Evolutionary conservation across 2,113 vertebrate genomes (phyloP).

Genomic region (Epinephelus fuscoguttatus): DNA sequence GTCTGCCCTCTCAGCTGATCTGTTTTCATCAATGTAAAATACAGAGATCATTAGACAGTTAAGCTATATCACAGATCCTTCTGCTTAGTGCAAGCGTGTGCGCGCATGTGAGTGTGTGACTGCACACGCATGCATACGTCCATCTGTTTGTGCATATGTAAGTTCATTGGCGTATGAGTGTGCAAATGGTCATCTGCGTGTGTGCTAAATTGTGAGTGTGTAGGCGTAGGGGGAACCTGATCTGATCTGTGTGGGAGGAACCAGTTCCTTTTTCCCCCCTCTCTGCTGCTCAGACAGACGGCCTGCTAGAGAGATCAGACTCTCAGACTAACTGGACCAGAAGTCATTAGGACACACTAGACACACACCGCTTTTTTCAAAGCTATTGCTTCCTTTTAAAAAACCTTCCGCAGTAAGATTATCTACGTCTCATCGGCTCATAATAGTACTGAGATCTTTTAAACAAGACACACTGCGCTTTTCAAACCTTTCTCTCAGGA

Average conservation of each 20-base stretch:
- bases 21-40: slow-evolving; percentile 80
- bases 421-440: slow-evolving; percentile 64
- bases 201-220: slow-evolving; percentile 67
- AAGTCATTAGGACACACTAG: slow-evolving; percentile 81
- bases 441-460: slow-evolving; percentile 65
- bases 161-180: slow-evolving; percentile 64
- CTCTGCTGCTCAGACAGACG: slow-evolving; percentile 72
- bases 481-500: slow-evolving; percentile 63
- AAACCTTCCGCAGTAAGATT: slow-evolving; percentile 62
- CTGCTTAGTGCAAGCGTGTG: slow-evolving; percentile 39
- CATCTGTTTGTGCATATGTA: slow-evolving; percentile 68
- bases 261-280: slow-evolving; percentile 52
- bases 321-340: slow-evolving; percentile 81
- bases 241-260: slow-evolving; percentile 81
- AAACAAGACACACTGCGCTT: slow-evolving; percentile 54
- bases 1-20: slow-evolving; percentile 80
- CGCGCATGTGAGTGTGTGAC: slow-evolving; percentile 29
- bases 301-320: slow-evolving; percentile 84
- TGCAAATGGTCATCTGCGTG: slow-evolving; percentile 74
- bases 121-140: slow-evolving; percentile 49
- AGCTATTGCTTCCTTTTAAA: slow-evolving; percentile 69
- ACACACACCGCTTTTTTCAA: slow-evolving; percentile 66
- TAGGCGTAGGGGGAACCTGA: slow-evolving; percentile 81
- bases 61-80: slow-evolving; percentile 78
- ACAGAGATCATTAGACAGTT: slow-evolving; percentile 81